Percentiles rank a stretch among this genome's conserved stretches.
Evolutionary conservation across 2,113 vertebrate genomes (phyloP).

Genomic region (Stictonetta naevosa): DNA sequence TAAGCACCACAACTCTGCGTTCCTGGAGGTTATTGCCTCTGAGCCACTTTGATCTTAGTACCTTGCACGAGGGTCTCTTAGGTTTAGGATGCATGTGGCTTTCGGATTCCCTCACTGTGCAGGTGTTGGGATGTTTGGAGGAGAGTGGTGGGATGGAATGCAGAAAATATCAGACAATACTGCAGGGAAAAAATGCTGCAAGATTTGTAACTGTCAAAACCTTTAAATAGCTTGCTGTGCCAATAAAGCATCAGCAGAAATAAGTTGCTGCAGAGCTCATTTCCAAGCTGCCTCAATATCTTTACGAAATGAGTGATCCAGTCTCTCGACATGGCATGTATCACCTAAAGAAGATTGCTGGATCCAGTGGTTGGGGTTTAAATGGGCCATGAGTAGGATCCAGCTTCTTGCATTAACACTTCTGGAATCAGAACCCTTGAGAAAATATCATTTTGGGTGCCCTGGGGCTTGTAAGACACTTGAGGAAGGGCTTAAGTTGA

Average conservation of each 20-base stretch:
- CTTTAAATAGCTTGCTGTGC: constrained; percentile 37
- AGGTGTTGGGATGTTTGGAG: background rate
- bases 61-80: background rate
- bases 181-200: constrained; percentile 6
- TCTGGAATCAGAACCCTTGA: background rate
- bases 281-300: background rate
- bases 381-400: background rate
- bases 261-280: background rate
- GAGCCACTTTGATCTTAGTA: background rate
- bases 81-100: background rate
- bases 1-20: background rate
- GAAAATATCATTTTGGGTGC: background rate
- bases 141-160: background rate
- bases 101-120: background rate
- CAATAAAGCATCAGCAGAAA: background rate
- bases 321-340: background rate
- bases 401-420: background rate
- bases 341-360: background rate
- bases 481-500: background rate
- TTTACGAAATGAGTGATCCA: background rate
- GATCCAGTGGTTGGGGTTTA: background rate
- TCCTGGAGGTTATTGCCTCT: background rate
- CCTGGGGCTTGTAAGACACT: background rate
- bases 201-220: constrained; percentile 23
- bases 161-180: constrained; percentile 19